Percentiles rank a stretch among this genome's conserved stretches.
Conservation (phyloP, 23 tunicate species). For the Halocynthia roretzi region DNA sequence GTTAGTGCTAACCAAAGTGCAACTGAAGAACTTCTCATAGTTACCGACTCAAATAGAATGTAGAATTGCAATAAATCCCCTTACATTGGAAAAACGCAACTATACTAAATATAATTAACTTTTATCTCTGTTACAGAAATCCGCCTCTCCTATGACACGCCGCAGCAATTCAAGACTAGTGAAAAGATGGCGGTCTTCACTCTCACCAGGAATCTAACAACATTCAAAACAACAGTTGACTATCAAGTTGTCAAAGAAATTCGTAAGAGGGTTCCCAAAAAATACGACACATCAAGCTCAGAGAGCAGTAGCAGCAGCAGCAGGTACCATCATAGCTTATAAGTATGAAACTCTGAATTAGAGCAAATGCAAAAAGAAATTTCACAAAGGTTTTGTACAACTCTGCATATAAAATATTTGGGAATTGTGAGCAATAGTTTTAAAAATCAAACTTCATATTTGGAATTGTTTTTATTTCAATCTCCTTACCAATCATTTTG, state of each 20-base stretch:
- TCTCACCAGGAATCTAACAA: slow-evolving; percentile 75
- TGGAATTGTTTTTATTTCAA: neutral
- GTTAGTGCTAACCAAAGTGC: too few relatives aligned
- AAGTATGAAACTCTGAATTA: too few relatives aligned
- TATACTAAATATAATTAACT: too few relatives aligned
- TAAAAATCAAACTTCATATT: neutral
- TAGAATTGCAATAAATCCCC: too few relatives aligned
- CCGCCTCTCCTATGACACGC: slow-evolving; percentile 72
- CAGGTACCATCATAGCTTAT: too few relatives aligned
- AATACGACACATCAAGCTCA: slow-evolving; percentile 34
- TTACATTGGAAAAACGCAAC: neutral
- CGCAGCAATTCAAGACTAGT: slow-evolving; percentile 74
- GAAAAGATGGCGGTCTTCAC: slow-evolving; percentile 52
- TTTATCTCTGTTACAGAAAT: slow-evolving; percentile 36
- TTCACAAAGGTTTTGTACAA: too few relatives aligned
- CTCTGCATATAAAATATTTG: too few relatives aligned
- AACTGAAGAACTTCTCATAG: too few relatives aligned
- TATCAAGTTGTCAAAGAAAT: slow-evolving; percentile 64
- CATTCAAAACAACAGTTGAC: slow-evolving; percentile 60
- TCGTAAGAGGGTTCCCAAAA: slow-evolving; percentile 7
- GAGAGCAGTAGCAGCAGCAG: slow-evolving; percentile 1
- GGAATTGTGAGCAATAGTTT: neutral
- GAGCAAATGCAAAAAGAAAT: too few relatives aligned
- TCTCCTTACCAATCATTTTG: neutral
- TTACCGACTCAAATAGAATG: too few relatives aligned